Percentiles rank a stretch among this genome's conserved stretches.
Evolutionary conservation across 2,797 vertebrate genomes (phyloP).

Genomic region (Prionace glauca): DNA sequence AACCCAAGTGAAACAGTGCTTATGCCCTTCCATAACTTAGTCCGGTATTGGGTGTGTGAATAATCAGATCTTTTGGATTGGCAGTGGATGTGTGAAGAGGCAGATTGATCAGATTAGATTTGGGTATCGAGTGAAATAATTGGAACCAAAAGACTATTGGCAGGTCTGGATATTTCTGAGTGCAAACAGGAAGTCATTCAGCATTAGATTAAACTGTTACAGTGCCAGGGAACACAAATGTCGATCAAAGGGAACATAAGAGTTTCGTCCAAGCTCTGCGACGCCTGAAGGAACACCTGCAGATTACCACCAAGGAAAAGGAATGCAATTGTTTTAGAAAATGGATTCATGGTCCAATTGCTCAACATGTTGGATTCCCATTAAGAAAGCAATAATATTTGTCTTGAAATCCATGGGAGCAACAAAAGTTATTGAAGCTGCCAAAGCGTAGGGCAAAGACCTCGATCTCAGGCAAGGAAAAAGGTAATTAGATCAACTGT

Average conservation of each 20-base stretch:
- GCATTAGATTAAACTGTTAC: not conserved
- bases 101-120: constrained; percentile 28
- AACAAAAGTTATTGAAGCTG: not conserved
- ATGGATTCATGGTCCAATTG: not conserved
- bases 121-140: constrained; percentile 18
- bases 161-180: constrained; percentile 1
- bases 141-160: constrained; percentile 5
- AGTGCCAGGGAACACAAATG: not conserved
- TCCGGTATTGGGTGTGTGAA: constrained; percentile 9
- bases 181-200: constrained; percentile 5
- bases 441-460: not conserved
- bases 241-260: not conserved
- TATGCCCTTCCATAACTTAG: constrained; percentile 29
- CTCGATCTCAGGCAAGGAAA: not conserved
- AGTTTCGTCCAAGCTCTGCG: not conserved
- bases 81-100: constrained; percentile 24
- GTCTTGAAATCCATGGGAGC: not conserved
- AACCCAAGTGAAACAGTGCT: not conserved
- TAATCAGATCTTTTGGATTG: constrained; percentile 12
- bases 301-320: not conserved
- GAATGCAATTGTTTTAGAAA: not conserved
- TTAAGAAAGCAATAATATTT: not conserved
- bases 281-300: not conserved
- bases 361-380: constrained; percentile 17
- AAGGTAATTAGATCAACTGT: not conserved